These are phyloP conservation scores for Spatulosminthurus flaviceps DNA, from an alignment of 2,888 invertebrate genomes.

Conservation along the genomic window DNA sequence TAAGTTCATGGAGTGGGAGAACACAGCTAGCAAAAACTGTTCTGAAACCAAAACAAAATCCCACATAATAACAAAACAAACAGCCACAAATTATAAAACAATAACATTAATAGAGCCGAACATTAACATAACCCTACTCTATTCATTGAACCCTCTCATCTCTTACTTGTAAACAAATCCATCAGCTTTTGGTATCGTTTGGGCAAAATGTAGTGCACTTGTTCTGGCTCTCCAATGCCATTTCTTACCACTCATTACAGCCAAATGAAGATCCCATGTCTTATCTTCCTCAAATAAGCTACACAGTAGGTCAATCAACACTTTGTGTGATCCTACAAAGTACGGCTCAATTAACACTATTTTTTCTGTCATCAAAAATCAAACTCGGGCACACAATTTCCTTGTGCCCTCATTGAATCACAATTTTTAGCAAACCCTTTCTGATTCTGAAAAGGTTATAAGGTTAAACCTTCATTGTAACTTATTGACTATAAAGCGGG, in stretches of 20 bases:
- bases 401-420: no score
- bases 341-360: slow-evolving; percentile 75
- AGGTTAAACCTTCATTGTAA: no score
- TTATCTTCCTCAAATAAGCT: not conserved
- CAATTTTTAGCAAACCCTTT: no score
- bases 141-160: no score
- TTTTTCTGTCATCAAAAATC: not conserved
- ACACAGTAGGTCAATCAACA: slow-evolving; percentile 64
- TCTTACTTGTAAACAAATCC: slow-evolving; percentile 65
- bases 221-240: slow-evolving; percentile 82
- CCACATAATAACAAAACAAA: no score
- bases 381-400: no score
- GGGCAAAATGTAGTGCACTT: slow-evolving; percentile 73
- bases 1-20: slow-evolving; percentile 75
- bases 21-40: slow-evolving; percentile 76
- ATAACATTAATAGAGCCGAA: no score
- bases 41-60: no score
- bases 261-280: slow-evolving; percentile 64
- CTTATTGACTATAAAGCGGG: no score
- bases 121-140: no score
- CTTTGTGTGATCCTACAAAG: slow-evolving; percentile 78
- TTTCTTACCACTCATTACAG: slow-evolving; percentile 75
- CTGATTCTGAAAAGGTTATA: no score
- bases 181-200: slow-evolving; percentile 70
- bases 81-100: no score